These are phyloP conservation scores for Cotesia glomerata DNA, from an alignment of 1,140 invertebrate species.

Conservation along the genomic window DNA sequence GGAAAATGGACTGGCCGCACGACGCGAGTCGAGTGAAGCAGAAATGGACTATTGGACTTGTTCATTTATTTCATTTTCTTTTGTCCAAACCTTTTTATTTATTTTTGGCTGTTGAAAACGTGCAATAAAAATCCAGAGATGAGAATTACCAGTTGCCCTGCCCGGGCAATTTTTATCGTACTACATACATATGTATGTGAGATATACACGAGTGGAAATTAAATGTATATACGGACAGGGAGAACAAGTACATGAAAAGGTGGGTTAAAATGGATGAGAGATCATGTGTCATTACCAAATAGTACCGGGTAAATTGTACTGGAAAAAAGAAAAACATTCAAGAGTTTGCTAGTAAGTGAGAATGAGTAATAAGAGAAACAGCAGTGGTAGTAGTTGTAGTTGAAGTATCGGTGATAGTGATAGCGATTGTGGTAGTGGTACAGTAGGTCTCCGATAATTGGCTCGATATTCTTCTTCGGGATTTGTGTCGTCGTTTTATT, in stretches of 20 bases:
- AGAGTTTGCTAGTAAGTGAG: neutral
- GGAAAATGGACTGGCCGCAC: slow-evolving; percentile 1
- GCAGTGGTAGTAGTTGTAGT: too few relatives aligned
- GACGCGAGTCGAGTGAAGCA: neutral
- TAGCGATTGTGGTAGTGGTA: too few relatives aligned
- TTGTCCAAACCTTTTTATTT: too few relatives aligned
- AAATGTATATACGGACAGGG: neutral
- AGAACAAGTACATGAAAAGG: neutral
- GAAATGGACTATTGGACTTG: slow-evolving; percentile 7
- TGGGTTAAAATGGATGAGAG: slow-evolving; percentile 1
- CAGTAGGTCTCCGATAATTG: neutral
- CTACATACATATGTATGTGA: neutral
- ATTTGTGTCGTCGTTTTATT: neutral
- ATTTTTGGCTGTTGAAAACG: neutral
- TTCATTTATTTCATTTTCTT: slow-evolving; percentile 3
- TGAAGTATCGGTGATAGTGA: too few relatives aligned
- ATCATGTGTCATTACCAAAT: slow-evolving; percentile 10
- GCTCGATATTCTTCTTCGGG: slow-evolving; percentile 5
- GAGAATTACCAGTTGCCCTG: slow-evolving; percentile 1
- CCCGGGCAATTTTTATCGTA: neutral
- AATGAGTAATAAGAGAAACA: neutral
- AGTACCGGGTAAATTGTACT: neutral
- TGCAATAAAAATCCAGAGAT: slow-evolving; percentile 15
- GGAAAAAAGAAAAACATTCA: neutral
- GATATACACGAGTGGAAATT: too few relatives aligned